Evolutionary conservation across 2,888 invertebrate genomes (phyloP).

Genomic region (Euzophera pinguis): DNA sequence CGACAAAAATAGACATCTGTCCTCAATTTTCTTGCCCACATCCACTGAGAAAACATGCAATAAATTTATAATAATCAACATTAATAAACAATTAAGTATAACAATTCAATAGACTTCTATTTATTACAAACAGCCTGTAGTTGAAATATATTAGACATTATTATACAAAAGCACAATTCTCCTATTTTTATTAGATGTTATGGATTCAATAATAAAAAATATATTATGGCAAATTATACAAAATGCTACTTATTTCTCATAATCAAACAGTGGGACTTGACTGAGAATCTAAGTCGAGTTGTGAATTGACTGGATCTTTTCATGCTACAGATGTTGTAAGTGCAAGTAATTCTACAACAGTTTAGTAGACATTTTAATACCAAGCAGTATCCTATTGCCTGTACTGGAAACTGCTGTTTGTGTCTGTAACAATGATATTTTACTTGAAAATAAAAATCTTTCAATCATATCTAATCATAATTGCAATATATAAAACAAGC

Average conservation of each 20-base stretch:
- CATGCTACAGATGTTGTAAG: not conserved
- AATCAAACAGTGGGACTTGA: not conserved
- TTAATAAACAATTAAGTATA: slow-evolving; percentile 74
- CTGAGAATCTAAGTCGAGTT: not conserved
- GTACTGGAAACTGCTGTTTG: slow-evolving; percentile 1
- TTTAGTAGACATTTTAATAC: not conserved
- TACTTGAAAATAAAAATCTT: not conserved
- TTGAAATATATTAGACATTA: slow-evolving; percentile 48
- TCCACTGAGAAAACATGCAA: slow-evolving; percentile 70
- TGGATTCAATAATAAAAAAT: slow-evolving; percentile 13
- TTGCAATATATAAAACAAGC: not conserved
- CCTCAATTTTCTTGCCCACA: slow-evolving; percentile 60
- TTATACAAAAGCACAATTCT: slow-evolving; percentile 32
- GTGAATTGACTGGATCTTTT: slow-evolving; percentile 3
- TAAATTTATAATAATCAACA: slow-evolving; percentile 76
- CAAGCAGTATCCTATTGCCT: slow-evolving; percentile 2
- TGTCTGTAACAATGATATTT: slow-evolving; percentile 6
- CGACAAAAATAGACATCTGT: slow-evolving; percentile 73
- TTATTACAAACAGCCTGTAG: slow-evolving; percentile 65
- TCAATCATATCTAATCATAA: slow-evolving; percentile 12
- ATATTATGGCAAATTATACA: slow-evolving; percentile 20
- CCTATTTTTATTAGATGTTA: slow-evolving; percentile 25
- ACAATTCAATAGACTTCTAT: slow-evolving; percentile 71
- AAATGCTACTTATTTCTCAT: slow-evolving; percentile 3
- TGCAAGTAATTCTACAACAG: not conserved